Evolutionary conservation across 2,113 vertebrate genomes (phyloP).

Genomic region (Antigone vipio): DNA sequence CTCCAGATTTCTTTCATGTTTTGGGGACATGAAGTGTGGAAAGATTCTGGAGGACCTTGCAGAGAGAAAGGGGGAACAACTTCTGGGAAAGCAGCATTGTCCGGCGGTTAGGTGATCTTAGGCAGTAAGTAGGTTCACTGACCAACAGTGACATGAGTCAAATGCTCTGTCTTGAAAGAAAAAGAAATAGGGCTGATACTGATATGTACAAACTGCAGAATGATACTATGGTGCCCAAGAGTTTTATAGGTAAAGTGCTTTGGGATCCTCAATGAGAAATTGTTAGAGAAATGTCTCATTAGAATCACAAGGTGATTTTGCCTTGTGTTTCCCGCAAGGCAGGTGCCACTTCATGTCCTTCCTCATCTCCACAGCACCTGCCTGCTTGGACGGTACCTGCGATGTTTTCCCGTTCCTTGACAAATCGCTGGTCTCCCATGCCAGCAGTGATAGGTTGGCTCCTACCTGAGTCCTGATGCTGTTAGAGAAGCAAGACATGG

Average conservation of each 20-base stretch:
- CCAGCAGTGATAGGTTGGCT: background rate
- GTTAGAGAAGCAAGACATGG: accelerated
- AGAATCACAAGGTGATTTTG: background rate
- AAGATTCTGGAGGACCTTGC: background rate
- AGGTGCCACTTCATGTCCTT: background rate
- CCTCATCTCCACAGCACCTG: background rate
- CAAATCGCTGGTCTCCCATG: background rate
- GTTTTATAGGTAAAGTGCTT: background rate
- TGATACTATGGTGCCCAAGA: accelerated
- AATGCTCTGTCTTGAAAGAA: background rate
- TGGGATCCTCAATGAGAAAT: background rate
- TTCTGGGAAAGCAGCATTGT: background rate
- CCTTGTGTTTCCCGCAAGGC: background rate
- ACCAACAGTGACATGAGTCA: background rate
- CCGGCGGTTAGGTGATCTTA: background rate
- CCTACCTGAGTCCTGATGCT: background rate
- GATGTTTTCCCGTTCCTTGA: background rate
- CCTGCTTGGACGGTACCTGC: background rate
- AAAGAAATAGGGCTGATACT: background rate
- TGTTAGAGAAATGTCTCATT: background rate
- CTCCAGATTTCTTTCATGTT: background rate
- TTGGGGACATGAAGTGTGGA: background rate
- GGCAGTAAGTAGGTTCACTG: background rate
- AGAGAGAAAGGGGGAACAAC: background rate
- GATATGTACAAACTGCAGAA: background rate